Evolutionary conservation across 2,888 invertebrate genomes (phyloP).

Genomic region (Sphaeridia pumilis): DNA sequence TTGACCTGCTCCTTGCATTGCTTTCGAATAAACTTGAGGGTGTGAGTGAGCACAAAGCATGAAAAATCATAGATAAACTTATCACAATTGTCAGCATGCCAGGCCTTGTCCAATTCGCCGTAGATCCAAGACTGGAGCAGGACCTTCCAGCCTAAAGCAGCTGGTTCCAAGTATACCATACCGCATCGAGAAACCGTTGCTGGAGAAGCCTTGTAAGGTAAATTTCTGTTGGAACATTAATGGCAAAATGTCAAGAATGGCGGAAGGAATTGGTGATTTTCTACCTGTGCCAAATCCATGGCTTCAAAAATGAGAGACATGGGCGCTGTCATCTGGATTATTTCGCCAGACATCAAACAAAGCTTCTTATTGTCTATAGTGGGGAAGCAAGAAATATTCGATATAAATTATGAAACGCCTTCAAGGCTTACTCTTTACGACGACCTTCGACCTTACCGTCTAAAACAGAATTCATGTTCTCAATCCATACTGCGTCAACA

Average conservation of each 20-base stretch:
- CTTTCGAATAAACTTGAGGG: slow-evolving; percentile 58
- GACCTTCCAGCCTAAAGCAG: slow-evolving; percentile 68
- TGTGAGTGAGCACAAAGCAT: slow-evolving; percentile 68
- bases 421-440: neutral
- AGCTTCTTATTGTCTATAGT: slow-evolving; percentile 68
- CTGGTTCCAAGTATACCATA: slow-evolving; percentile 81
- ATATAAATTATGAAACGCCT: neutral
- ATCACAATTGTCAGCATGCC: slow-evolving; percentile 23
- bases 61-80: slow-evolving; percentile 45
- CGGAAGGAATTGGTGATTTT: neutral
- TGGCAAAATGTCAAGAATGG: neutral
- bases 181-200: slow-evolving; percentile 81
- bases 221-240: neutral
- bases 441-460: neutral
- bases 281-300: slow-evolving; percentile 62
- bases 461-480: slow-evolving; percentile 38
- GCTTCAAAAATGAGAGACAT: slow-evolving; percentile 86
- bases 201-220: slow-evolving; percentile 53
- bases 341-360: slow-evolving; percentile 75
- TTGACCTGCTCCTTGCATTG: slow-evolving; percentile 53
- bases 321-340: slow-evolving; percentile 63
- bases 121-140: slow-evolving; percentile 71
- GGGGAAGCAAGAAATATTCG: neutral
- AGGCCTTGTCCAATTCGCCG: slow-evolving; percentile 31
- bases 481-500: slow-evolving; percentile 81